Evolutionary conservation across 2,113 vertebrate genomes (phyloP).

Genomic region (Silurus asotus): DNA sequence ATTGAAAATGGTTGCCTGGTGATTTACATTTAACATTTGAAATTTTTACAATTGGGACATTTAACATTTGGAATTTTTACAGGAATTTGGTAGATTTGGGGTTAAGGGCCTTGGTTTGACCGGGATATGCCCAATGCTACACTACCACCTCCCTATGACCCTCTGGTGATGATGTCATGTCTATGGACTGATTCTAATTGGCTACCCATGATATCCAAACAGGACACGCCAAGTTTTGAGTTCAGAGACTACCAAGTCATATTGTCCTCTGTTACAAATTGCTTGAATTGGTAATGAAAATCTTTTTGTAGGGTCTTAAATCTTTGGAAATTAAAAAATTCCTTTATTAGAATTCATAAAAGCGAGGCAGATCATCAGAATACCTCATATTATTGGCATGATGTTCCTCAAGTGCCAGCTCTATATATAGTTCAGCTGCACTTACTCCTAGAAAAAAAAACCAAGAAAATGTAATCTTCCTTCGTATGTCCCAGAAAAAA

Average conservation of each 20-base stretch:
- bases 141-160: no score
- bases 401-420: neutral
- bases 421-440: neutral
- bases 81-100: no score
- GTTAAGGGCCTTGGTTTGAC: no score
- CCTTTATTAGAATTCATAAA: neutral
- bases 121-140: no score
- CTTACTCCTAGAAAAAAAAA: neutral
- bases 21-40: no score
- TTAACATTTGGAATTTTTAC: no score
- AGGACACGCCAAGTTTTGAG: neutral
- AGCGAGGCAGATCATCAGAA: neutral
- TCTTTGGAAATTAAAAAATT: neutral
- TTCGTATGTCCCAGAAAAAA: neutral
- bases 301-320: neutral
- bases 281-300: neutral
- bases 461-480: no score
- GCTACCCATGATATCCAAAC: neutral
- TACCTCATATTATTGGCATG: neutral
- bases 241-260: neutral
- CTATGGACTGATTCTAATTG: neutral
- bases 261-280: neutral
- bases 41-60: no score
- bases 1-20: no score
- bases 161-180: neutral